These are phyloP conservation scores for Scomber scombrus DNA, from an alignment of 2,113 vertebrate species.

Conservation along the genomic window DNA sequence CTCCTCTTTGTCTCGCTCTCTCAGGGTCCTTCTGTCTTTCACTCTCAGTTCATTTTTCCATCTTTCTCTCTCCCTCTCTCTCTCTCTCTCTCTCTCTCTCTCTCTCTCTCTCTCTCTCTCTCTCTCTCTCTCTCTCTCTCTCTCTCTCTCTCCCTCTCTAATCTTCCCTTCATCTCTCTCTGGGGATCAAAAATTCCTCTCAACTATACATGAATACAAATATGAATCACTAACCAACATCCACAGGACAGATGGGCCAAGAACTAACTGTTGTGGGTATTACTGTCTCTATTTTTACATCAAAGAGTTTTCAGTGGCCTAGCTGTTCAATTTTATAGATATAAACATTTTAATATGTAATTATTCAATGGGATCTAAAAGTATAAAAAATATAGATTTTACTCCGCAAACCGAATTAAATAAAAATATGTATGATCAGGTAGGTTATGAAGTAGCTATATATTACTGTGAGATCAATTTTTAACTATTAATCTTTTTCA, in stretches of 20 bases:
- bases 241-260: not conserved
- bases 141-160: not conserved
- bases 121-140: slow-evolving; percentile 25
- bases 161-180: slow-evolving; percentile 13
- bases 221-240: slow-evolving; percentile 36
- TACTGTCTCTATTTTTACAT: not conserved
- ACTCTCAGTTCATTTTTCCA: slow-evolving; percentile 36
- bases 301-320: not conserved
- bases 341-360: not conserved
- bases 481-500: too few relatives aligned
- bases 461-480: too few relatives aligned
- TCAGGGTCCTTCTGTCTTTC: not conserved
- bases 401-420: not conserved
- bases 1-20: not conserved
- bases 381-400: not conserved
- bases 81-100: not conserved
- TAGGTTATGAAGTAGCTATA: too few relatives aligned
- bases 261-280: not conserved
- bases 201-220: slow-evolving; percentile 5
- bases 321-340: not conserved
- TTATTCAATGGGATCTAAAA: not conserved
- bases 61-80: slow-evolving; percentile 10
- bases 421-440: too few relatives aligned
- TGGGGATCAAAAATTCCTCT: slow-evolving; percentile 32
- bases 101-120: slow-evolving; percentile 4